Evolutionary conservation across 2,888 invertebrate genomes (phyloP), one percentile per base, ranked within the genome.

Genomic region (Catocala fraxini): DNA sequence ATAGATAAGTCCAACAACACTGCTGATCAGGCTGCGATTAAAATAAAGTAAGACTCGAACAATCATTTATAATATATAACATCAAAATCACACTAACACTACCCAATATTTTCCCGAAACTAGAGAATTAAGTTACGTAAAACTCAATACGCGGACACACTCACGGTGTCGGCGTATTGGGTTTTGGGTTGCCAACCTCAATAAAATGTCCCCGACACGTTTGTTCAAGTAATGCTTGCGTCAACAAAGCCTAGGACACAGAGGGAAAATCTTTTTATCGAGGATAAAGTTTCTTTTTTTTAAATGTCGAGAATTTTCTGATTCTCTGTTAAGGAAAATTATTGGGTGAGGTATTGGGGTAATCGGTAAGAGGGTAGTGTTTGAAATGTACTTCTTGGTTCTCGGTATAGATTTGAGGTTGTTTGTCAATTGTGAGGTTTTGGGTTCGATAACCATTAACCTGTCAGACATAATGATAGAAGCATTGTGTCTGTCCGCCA

Each of bases 161-260:
- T 71, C 56, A 56, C 58, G 57, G 59, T 61, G 62, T 63, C 67
- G 59, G 7, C 33, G 56, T 12, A 46, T 13, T 7, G 73, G 71
- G 71, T 75, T 74, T 80, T 73, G 63, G 71, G 75, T 71, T 71
- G 77, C 74, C 66, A 73, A 77, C 74, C 35, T 47, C 47, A 75
- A 86, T 85, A 85, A 85, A 83, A 81, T 59, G 68, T 70, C 59
- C 51, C 65, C 81, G 84, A 86, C 87, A 86, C 84, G 89, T 91
- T 91, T 91, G 87, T 85, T 84, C 90, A 89, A 90, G 89, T 91
- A 91, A 91, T 91, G 90, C 89, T 79, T 80, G 77, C 86, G 90
- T 89, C 89, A 91, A 91, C 89, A 90, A 67, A 73, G 71, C 72
- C 72, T 77, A 56, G 65, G 66, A 62, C 67, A 52, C 47, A 56